phyloP scores from a whole-genome alignment of 2,888 invertebrate species.

The Agonopterix subpropinquella region DNA sequence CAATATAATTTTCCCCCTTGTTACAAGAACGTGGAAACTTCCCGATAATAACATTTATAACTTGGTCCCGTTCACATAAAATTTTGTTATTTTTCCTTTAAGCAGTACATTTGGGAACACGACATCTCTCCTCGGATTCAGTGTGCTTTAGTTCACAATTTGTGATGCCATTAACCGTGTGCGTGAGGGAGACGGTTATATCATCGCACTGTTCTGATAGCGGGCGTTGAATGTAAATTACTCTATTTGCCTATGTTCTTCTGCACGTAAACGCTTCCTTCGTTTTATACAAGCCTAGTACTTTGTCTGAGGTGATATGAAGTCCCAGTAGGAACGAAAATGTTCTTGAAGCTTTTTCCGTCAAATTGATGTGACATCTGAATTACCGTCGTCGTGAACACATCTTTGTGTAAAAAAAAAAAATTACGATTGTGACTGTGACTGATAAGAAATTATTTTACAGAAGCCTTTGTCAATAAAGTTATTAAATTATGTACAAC shows the following conservation, averaged over 20 bases:
- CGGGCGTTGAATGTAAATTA: slow-evolving; percentile 66
- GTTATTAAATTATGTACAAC: background rate
- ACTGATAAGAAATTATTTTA: no score
- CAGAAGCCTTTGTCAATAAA: background rate
- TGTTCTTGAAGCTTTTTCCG: no score
- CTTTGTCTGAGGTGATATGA: slow-evolving; percentile 13
- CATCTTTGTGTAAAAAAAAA: no score
- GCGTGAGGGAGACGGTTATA: slow-evolving; percentile 49
- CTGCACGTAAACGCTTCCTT: slow-evolving; percentile 52
- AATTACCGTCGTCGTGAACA: no score
- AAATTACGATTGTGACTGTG: no score
- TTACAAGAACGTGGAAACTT: slow-evolving; percentile 4
- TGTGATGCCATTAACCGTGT: slow-evolving; percentile 60
- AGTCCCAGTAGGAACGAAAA: no score
- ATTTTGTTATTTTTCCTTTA: slow-evolving; percentile 62
- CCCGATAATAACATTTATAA: slow-evolving; percentile 26
- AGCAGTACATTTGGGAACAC: slow-evolving; percentile 32
- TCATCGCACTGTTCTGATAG: slow-evolving; percentile 37
- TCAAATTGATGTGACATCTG: no score
- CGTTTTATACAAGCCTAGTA: slow-evolving; percentile 59
- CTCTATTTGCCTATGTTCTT: slow-evolving; percentile 68
- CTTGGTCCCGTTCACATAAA: slow-evolving; percentile 43
- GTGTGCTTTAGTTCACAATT: slow-evolving; percentile 57
- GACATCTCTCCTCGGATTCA: slow-evolving; percentile 46
- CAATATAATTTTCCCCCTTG: slow-evolving; percentile 1